Evolutionary conservation across 2,113 vertebrate species (phyloP).

Genomic region (Aspiorhynchus laticeps): DNA sequence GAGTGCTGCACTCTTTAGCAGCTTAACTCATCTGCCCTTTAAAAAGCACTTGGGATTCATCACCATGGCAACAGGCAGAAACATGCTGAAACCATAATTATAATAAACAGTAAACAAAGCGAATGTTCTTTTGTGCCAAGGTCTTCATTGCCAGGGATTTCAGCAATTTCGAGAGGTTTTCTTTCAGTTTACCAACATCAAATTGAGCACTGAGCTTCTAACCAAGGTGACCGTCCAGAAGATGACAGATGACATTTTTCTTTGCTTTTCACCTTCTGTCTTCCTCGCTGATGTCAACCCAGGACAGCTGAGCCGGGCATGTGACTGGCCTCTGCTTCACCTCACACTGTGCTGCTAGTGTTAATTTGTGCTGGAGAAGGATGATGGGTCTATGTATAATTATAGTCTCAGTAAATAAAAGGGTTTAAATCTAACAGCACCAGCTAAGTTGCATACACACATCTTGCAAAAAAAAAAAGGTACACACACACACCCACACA

Average conservation of each 20-base stretch:
- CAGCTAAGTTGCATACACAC: neutral
- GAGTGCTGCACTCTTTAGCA: neutral
- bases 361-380: constrained; percentile 39
- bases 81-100: constrained; percentile 34
- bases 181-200: neutral
- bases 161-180: neutral
- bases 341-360: constrained; percentile 43
- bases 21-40: constrained; percentile 8
- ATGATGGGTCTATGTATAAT: constrained; percentile 22
- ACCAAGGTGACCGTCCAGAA: neutral
- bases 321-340: constrained; percentile 6
- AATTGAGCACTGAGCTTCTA: neutral
- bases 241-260: neutral
- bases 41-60: constrained; percentile 42
- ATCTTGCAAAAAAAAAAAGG: neutral
- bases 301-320: neutral
- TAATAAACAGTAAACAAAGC: constrained; percentile 8
- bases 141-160: neutral
- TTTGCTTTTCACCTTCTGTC: constrained; percentile 53
- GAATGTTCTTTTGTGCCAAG: neutral
- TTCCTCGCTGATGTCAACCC: constrained; percentile 31
- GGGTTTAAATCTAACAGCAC: neutral
- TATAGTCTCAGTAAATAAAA: constrained; percentile 3
- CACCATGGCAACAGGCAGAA: constrained; percentile 68
- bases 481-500: constrained; percentile 20